Evolutionary conservation across 2,113 vertebrate species (phyloP), one percentile per base, ranked within the genome.

Genomic region (Tenebrosternarchus preto): DNA sequence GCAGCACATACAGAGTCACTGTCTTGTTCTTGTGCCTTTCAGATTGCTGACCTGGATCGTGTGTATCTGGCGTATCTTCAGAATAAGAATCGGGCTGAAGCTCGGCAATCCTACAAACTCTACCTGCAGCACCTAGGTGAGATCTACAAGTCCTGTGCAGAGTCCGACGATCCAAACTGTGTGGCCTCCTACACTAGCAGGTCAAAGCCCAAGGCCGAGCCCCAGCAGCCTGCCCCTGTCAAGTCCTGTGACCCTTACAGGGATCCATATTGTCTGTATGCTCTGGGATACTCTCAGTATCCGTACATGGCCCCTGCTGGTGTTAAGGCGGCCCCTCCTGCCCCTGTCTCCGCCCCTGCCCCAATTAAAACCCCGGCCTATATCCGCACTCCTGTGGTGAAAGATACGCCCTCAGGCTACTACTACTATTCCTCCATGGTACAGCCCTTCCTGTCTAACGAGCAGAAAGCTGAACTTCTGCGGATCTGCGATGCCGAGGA

Each of bases 41-140:
- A 94, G 93, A 87, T 94, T 61, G 89, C 90, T 55, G 90, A 94
- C 82, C 86, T 94, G 87, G 93, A 94, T 84, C 90, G 90, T 17
- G 89, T 93, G 80, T 94, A 93, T 88, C 84, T 94, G 76, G 77
- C 89, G 8, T 94, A 94, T 86, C 89, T 94, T 33, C 92, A 94
- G 86, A 93, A 93, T 89, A 93, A 93, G 84, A 94, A 93, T 88
- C 91, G 93, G 0, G 92, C 91, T 0, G 93, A 94, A 77, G 86
- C 88, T 0, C 92, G 85, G 0, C 89, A 89, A 55, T 93, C 93
- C 24, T 89, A 94, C 88, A 93, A 93, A 83, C 83, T 89, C 27
- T 91, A 92, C 87, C 71, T 94, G 76, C 84, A 85, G 60, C 93
- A 93, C 89, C 85, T 94, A 59, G 88, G 90, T 4, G 92, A 93